Base-by-base conservation (phyloP, 2,113 vertebrate species). In the Picathartes gymnocephalus region DNA sequence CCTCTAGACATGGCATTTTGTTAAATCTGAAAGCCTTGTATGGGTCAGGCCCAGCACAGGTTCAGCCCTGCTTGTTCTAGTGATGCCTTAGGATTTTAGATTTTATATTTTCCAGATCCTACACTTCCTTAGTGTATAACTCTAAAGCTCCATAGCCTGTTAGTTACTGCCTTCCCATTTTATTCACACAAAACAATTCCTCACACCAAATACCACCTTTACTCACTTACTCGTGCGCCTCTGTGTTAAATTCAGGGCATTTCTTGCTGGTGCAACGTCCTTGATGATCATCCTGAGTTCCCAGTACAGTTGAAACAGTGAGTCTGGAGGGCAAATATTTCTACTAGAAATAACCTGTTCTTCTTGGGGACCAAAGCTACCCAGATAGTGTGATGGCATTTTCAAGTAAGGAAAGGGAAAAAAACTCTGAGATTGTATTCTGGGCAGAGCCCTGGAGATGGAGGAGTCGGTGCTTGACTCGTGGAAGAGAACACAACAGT, bases 381-480 rank as follows among this genome's bases (percentile, higher is more conserved):
- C 15, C 42, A 21, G 22, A 1, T 1, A 65, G 13, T 7, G 11
- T 2, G 11, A 37, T 15, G 16, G 28, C 21, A 61, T 85, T 76
- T 85, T 17, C 54, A 22, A 57, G 35, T 25, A 25, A 60, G 56
- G 53, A 53, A 86, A 84, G 16, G 42, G 25, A 45, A 81, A 73
- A 64, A 27, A 39, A 39, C 39, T 4, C 23, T 76, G 56, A 50
- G 64, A 10, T 1, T 1, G 2, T 23, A 35, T 11, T 0, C 35
- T 31, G 28, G 60, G 60, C 51, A 60, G 12, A 71, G 69, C 61
- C 71, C 23, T 79, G 58, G 68, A 44, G 45, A 37, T 35, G 66
- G 40, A 69, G 56, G 42, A 93, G 39, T 11, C 28, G 78, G 58
- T 54, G 27, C 87, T 86, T 78, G 47, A 51, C 51, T 56, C 30